Percentiles rank a stretch among this genome's conserved stretches.
Evolutionary conservation across 2,888 invertebrate genomes (phyloP).

Genomic region (Aphelenchoides bicaudatus): DNA sequence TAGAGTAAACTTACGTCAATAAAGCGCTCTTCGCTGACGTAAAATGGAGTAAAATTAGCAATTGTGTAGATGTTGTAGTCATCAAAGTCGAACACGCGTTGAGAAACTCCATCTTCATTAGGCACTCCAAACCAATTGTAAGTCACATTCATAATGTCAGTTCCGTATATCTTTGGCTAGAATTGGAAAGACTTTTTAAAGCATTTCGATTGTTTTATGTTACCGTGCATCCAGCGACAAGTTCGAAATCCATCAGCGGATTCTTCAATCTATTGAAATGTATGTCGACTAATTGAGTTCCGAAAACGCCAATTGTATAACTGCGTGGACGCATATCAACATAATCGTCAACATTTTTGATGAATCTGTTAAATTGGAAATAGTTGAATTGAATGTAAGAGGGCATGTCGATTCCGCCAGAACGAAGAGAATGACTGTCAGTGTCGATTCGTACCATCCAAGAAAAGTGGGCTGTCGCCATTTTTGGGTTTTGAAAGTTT

Average conservation of each 20-base stretch:
- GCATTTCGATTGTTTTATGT: slow-evolving; percentile 8
- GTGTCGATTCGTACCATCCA: slow-evolving; percentile 56
- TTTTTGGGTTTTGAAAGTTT: no score
- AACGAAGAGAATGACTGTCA: slow-evolving; percentile 43
- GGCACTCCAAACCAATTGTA: slow-evolving; percentile 97
- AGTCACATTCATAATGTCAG: slow-evolving; percentile 74
- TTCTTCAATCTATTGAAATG: slow-evolving; percentile 85
- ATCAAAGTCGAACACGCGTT: slow-evolving; percentile 70
- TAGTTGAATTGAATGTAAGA: slow-evolving; percentile 58
- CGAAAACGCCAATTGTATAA: slow-evolving; percentile 83
- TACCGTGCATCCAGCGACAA: slow-evolving; percentile 73
- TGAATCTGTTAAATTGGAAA: slow-evolving; percentile 42
- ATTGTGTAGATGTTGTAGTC: slow-evolving; percentile 98
- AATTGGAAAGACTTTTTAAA: slow-evolving; percentile 17
- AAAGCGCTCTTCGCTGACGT: slow-evolving; percentile 70
- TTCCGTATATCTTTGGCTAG: slow-evolving; percentile 33
- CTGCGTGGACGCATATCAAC: slow-evolving; percentile 67
- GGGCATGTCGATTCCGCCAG: slow-evolving; percentile 33
- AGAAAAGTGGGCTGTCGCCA: no score
- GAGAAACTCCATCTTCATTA: slow-evolving; percentile 69
- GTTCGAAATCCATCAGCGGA: slow-evolving; percentile 72
- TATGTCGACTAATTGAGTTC: slow-evolving; percentile 85
- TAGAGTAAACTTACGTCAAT: slow-evolving; percentile 36
- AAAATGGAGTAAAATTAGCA: slow-evolving; percentile 82
- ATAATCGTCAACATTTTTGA: slow-evolving; percentile 40